Base-by-base conservation (phyloP, 1,140 invertebrate genomes). In the Drosophila punjabiensis region DNA sequence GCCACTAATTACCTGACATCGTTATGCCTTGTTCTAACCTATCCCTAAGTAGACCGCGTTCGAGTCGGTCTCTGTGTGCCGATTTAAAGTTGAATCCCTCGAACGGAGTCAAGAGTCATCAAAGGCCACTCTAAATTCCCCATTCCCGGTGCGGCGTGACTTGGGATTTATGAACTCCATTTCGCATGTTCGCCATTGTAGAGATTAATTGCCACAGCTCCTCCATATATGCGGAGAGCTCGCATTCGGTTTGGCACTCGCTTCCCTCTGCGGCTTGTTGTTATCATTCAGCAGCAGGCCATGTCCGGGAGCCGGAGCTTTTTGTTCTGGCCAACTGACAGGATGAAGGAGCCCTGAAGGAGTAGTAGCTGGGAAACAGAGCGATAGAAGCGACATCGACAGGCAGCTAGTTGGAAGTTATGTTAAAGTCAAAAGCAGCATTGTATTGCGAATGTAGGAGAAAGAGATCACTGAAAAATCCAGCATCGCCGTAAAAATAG, bases 91-190 rank as follows among this genome's bases (percentile, higher is more conserved):
- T 63, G 52, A 45, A 35, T 30, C 28, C 66, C 55, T 39, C 13
- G 67, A 71, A 50, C 52, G 18, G 43, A 60, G 45, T 55, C 47
- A 53, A 53, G 48, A 32, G 50, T 6, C 28, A 52, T 30, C 56
- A 45, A 33, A 45, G n/a, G 58, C 58, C 58, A 74, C 64, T 76
- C 41, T 33, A 65, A 41, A 58, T 62, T 55, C 14, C 35, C 55
- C 35, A 37, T 43, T 28, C 55, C 52, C 30, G 71, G 70, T 73
- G 68, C 28, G 70, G 84, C 85, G 81, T 88, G 78, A 85, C 85
- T 89, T 81, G 85, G 78, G 83, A 88, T 88, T 88, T 88, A 88
- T 88, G 81, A 88, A 88, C 81, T 88, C 81, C 85, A 88, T 89
- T 89, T 89, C 81, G 81, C 85, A 79, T 88, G 85, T 88, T 84